Evolutionary conservation across 2,797 vertebrate species (phyloP).

Genomic region (Epinephelus coioides): DNA sequence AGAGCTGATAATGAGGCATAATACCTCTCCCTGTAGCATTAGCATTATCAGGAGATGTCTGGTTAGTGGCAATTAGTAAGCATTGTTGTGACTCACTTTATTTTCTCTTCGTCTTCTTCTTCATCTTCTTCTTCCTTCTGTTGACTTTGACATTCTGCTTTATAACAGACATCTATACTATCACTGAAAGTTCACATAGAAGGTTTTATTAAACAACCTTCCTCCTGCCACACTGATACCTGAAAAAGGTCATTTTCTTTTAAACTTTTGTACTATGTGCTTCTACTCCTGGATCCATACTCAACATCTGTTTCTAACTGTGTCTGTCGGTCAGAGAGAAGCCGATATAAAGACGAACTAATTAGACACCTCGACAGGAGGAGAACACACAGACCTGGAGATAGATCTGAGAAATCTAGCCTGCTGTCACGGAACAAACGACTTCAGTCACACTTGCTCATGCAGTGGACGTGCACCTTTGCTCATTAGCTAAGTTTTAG

Average conservation of each 20-base stretch:
- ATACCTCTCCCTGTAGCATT: slow-evolving; percentile 8
- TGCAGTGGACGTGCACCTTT: not conserved
- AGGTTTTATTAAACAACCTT: not conserved
- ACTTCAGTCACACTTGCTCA: slow-evolving; percentile 20
- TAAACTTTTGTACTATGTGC: not conserved
- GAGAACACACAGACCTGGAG: slow-evolving; percentile 11
- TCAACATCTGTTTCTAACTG: not conserved
- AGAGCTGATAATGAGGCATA: slow-evolving; percentile 29
- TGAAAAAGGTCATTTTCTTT: no score
- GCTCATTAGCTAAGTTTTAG: slow-evolving; percentile 10
- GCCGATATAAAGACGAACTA: slow-evolving; percentile 2
- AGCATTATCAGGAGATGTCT: slow-evolving; percentile 9
- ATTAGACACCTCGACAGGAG: slow-evolving; percentile 13
- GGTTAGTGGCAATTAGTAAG: slow-evolving; percentile 6
- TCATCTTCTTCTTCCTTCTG: no score
- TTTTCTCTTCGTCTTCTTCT: not conserved
- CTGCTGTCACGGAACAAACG: slow-evolving; percentile 33
- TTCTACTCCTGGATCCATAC: not conserved
- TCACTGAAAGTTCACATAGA: not conserved
- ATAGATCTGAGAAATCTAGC: slow-evolving; percentile 6
- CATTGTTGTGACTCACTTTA: not conserved
- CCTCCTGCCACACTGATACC: not conserved
- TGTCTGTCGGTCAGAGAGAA: not conserved
- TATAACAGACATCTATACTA: no score
- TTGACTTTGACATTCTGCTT: not conserved